A percentile compares a stretch with the other conserved stretches of the same genome.
Evolutionary conservation across 2,888 invertebrate species (phyloP).

Genomic region (Xestia rhomboidea): DNA sequence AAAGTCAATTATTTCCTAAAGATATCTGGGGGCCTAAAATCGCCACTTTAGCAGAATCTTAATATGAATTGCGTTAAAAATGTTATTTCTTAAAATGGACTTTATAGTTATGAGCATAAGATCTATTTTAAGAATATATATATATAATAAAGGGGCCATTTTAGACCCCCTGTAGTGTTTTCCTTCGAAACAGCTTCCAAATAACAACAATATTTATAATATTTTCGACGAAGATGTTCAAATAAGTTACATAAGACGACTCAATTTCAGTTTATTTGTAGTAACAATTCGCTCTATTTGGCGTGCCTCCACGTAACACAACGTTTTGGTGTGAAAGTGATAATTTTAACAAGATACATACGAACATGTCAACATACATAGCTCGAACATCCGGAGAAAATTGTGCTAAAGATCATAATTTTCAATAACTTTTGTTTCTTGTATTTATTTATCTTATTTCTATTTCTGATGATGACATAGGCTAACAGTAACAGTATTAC

Average conservation of each 20-base stretch:
- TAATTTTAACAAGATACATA: slow-evolving; percentile 59
- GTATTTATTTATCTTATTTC: neutral
- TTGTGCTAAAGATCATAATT: slow-evolving; percentile 31
- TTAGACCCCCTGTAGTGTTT: no score
- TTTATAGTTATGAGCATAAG: no score
- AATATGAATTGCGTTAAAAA: no score
- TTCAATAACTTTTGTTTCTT: neutral
- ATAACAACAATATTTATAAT: neutral
- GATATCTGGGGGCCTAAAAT: no score
- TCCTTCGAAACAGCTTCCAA: neutral
- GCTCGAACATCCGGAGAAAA: slow-evolving; percentile 20
- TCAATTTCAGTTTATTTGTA: slow-evolving; percentile 55
- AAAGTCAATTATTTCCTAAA: neutral
- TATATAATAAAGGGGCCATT: no score
- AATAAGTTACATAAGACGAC: slow-evolving; percentile 46
- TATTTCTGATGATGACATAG: no score
- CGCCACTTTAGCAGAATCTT: no score
- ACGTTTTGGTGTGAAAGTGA: slow-evolving; percentile 61
- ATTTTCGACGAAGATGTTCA: slow-evolving; percentile 6
- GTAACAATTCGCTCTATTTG: slow-evolving; percentile 59
- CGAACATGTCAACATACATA: slow-evolving; percentile 39
- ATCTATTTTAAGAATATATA: no score
- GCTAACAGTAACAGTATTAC: no score
- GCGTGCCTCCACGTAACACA: slow-evolving; percentile 45
- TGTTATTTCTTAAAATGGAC: no score